Evolutionary conservation across 2,113 vertebrate genomes (phyloP).

Genomic region (Pteruthius melanotis): DNA sequence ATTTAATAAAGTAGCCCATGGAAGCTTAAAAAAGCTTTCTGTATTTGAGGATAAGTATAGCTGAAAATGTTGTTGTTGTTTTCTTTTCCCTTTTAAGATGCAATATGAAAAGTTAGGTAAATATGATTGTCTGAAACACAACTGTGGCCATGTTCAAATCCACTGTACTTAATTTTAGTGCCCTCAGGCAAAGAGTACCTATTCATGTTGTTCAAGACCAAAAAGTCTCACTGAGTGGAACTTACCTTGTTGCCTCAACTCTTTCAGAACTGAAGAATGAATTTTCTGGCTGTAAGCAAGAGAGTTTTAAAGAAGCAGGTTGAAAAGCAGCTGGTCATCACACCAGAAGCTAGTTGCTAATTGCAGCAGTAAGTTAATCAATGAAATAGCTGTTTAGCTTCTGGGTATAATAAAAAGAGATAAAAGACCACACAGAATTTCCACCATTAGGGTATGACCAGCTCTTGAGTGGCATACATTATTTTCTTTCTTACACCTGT

Average conservation of each 20-base stretch:
- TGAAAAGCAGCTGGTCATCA: slow-evolving; percentile 52
- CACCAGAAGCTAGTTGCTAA: slow-evolving; percentile 49
- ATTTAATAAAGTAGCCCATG: not conserved
- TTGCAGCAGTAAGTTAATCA: slow-evolving; percentile 65
- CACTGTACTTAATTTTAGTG: not conserved
- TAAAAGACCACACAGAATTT: slow-evolving; percentile 35
- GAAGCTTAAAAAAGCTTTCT: not conserved
- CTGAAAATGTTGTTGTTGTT: not conserved
- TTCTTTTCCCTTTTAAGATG: not conserved
- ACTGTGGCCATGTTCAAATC: not conserved
- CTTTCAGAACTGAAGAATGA: not conserved
- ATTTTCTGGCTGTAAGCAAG: not conserved
- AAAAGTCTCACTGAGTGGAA: not conserved
- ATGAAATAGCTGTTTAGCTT: slow-evolving; percentile 53
- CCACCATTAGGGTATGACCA: not conserved
- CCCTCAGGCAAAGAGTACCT: not conserved
- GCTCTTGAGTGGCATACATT: not conserved
- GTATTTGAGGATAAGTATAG: slow-evolving; percentile 8
- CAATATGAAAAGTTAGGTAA: not conserved
- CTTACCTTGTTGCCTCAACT: not conserved
- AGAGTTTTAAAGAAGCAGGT: slow-evolving; percentile 31
- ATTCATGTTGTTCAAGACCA: not conserved
- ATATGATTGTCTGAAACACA: not conserved
- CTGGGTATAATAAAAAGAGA: slow-evolving; percentile 43
- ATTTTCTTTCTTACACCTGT: slow-evolving; percentile 22